These are phyloP conservation scores for Priocnemis perturbator DNA, from an alignment of 2,888 invertebrate species.

Conservation along the genomic window DNA sequence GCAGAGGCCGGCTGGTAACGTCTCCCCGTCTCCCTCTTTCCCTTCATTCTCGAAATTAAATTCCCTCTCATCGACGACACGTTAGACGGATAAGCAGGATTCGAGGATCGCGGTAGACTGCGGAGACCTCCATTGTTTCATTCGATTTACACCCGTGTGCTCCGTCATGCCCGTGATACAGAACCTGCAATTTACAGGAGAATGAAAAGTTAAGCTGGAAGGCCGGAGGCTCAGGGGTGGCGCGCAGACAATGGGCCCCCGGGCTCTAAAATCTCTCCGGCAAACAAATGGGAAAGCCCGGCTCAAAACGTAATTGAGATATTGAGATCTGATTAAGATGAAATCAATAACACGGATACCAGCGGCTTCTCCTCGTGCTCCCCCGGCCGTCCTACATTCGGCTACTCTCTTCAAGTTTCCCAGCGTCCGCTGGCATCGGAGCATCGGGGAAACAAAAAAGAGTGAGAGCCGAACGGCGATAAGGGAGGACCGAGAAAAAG, in stretches of 20 bases:
- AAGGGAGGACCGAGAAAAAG: constrained; percentile 3
- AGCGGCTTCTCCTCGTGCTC: constrained; percentile 31
- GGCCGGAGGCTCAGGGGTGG: constrained; percentile 69
- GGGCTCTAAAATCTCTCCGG: constrained; percentile 74
- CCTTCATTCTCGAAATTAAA: constrained; percentile 48
- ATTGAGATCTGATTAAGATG: constrained; percentile 75
- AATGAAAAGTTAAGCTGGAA: constrained; percentile 73
- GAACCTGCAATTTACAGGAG: constrained; percentile 74
- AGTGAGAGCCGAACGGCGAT: background rate
- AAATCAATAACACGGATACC: constrained; percentile 70
- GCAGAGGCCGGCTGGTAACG: too few relatives aligned
- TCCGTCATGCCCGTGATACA: constrained; percentile 63
- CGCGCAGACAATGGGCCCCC: constrained; percentile 68
- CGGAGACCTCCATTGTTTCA: constrained; percentile 67
- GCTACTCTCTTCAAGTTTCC: background rate
- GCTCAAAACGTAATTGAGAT: constrained; percentile 74
- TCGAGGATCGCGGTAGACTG: constrained; percentile 57
- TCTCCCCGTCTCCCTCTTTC: too few relatives aligned
- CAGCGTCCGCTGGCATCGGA: background rate
- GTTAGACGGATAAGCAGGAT: constrained; percentile 58
- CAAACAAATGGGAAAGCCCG: constrained; percentile 72
- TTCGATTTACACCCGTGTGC: constrained; percentile 70
- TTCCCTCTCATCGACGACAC: constrained; percentile 55
- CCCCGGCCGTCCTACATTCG: constrained; percentile 49
- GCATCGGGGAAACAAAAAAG: background rate